Conservation (phyloP, 2,113 vertebrate genomes). For the Bos indicus region DNA sequence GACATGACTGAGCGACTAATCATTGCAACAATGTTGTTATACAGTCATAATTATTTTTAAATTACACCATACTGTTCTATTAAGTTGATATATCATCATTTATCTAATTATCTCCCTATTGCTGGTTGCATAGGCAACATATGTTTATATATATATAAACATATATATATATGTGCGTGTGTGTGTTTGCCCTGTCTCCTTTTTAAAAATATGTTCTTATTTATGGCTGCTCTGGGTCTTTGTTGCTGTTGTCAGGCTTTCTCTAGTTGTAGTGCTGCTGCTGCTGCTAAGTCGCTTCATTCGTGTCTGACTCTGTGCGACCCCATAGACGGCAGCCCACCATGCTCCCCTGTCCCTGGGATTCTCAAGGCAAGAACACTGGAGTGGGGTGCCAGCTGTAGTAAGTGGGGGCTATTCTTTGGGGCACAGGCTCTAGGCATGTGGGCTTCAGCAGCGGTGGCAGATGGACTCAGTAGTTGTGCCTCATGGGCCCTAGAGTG, state of each 20-base stretch:
- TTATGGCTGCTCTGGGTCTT: background rate
- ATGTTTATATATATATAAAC: background rate
- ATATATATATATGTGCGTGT: background rate
- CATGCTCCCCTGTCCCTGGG: no score
- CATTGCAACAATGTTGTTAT: background rate
- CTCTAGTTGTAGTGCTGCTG: background rate
- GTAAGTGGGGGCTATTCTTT: background rate
- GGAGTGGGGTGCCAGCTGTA: no score
- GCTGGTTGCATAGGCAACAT: background rate
- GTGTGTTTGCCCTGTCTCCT: background rate
- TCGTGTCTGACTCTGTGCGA: no score
- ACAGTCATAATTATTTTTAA: constrained; percentile 20
- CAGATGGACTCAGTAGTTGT: rapidly evolving
- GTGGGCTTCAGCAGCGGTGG: background rate
- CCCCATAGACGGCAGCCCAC: no score
- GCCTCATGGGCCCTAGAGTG: background rate
- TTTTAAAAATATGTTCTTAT: background rate
- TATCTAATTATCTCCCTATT: constrained; percentile 10
- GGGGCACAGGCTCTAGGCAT: rapidly evolving
- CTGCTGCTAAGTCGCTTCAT: no score
- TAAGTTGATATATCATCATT: background rate
- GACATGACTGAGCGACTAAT: background rate
- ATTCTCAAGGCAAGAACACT: no score
- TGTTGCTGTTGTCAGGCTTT: background rate
- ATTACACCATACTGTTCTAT: background rate